A percentile compares a stretch with the other conserved stretches of the same genome.
These are phyloP conservation scores for Nasonia giraulti DNA, from an alignment of 1,140 invertebrate genomes.

Conservation along the genomic window DNA sequence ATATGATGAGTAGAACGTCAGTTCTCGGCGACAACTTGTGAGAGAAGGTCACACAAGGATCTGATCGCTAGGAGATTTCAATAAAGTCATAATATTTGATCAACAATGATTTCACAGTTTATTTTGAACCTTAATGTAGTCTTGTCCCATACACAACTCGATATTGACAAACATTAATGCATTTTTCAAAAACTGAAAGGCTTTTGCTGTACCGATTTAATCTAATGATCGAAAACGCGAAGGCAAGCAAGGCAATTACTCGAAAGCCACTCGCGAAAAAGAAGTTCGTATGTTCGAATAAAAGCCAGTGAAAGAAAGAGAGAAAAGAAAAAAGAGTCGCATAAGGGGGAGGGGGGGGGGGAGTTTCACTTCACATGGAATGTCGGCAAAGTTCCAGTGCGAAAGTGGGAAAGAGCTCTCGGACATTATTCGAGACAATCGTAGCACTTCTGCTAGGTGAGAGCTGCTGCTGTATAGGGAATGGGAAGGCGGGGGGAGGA, in stretches of 20 bases:
- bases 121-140: too few species aligned
- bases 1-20: too few species aligned
- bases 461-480: neutral
- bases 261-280: neutral
- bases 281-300: constrained; percentile 26
- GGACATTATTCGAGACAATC: constrained; percentile 51
- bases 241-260: neutral
- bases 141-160: too few species aligned
- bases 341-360: neutral
- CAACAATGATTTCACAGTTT: too few species aligned
- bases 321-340: neutral
- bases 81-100: too few species aligned
- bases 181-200: too few species aligned
- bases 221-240: neutral
- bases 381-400: constrained; percentile 17
- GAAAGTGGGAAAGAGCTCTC: constrained; percentile 42
- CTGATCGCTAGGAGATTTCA: too few species aligned
- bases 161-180: too few species aligned
- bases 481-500: too few species aligned
- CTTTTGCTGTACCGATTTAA: neutral
- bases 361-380: constrained; percentile 23
- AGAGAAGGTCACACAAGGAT: too few species aligned
- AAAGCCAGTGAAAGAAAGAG: constrained; percentile 20
- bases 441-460: constrained; percentile 20
- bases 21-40: too few species aligned